A percentile compares a stretch with the other conserved stretches of the same genome.
These are phyloP conservation scores for Pelodytes ibericus DNA, from an alignment of 2,797 vertebrate species.

Conservation along the genomic window DNA sequence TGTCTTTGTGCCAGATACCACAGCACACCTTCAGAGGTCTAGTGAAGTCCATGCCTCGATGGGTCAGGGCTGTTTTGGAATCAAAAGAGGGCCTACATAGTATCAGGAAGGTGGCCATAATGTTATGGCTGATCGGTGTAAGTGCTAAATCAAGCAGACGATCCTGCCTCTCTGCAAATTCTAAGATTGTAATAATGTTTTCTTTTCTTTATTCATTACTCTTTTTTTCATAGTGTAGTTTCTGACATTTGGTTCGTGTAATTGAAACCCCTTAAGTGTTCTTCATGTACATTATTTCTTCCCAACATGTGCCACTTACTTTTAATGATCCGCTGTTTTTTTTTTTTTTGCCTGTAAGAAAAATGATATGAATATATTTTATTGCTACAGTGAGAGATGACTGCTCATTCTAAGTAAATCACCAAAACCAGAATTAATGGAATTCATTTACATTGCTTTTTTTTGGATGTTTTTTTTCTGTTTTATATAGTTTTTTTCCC, in stretches of 20 bases:
- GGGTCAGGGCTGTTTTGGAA: too few relatives aligned
- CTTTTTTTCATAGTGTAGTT: conserved; percentile 1
- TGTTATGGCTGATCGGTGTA: too few relatives aligned
- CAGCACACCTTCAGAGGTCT: too few relatives aligned
- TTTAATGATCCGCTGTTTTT: conserved; percentile 13
- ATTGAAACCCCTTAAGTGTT: conserved; percentile 17
- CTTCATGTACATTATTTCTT: conserved; percentile 17
- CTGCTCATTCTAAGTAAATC: conserved; percentile 20
- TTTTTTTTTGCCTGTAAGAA: conserved; percentile 16
- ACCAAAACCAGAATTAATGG: background rate
- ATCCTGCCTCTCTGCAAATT: background rate
- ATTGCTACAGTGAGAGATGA: conserved; percentile 6
- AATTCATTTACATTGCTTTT: conserved; percentile 9
- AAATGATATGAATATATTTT: conserved; percentile 8
- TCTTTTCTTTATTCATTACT: background rate
- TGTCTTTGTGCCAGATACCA: too few relatives aligned
- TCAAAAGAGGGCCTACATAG: too few relatives aligned
- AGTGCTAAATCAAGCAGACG: too few relatives aligned
- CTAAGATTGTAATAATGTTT: conserved; percentile 6
- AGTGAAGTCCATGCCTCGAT: too few relatives aligned
- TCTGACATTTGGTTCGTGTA: conserved; percentile 19
- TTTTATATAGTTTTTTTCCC: conserved; percentile 19
- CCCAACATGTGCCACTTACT: background rate
- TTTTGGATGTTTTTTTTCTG: too few relatives aligned
- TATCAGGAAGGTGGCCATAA: too few relatives aligned